A percentile compares a stretch with the other conserved stretches of the same genome.
Evolutionary conservation across 2,113 vertebrate genomes (phyloP).

Genomic region (Anseranas semipalmata): DNA sequence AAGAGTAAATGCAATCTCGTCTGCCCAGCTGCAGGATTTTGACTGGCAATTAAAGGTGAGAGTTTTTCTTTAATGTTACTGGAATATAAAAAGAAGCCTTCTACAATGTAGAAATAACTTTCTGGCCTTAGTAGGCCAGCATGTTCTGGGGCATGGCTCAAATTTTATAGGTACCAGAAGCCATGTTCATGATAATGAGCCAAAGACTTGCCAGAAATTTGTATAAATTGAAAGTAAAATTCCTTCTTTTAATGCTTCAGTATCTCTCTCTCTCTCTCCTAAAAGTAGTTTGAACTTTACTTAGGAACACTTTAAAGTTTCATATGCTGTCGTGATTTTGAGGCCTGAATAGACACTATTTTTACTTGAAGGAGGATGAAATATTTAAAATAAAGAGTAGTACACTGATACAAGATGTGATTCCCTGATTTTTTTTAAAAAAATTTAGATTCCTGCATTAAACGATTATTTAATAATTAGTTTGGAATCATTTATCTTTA

Average conservation of each 20-base stretch:
- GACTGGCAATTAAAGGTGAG: conserved; percentile 97
- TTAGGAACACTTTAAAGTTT: not conserved
- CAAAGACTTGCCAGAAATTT: not conserved
- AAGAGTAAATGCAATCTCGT: conserved; percentile 85
- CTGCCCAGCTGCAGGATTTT: conserved; percentile 89
- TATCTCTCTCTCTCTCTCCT: not conserved
- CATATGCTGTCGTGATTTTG: not conserved
- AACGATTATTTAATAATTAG: not conserved
- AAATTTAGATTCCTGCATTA: not conserved
- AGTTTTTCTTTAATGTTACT: not conserved
- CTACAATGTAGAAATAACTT: not conserved
- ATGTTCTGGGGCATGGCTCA: not conserved
- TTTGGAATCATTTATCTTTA: not conserved
- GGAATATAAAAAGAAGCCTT: not conserved
- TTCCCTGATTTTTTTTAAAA: not conserved
- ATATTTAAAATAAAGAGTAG: not conserved
- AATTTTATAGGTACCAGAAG: not conserved
- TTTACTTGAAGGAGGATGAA: not conserved
- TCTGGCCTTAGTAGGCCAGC: not conserved
- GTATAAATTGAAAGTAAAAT: not conserved
- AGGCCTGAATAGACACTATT: not conserved
- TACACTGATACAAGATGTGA: not conserved
- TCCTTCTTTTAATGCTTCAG: not conserved
- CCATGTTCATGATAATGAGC: not conserved
- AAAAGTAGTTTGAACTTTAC: accelerated